Evolutionary conservation across 2,113 vertebrate species (phyloP), one percentile per base, ranked within the genome.

Genomic region (Sphyrna mokarran): DNA sequence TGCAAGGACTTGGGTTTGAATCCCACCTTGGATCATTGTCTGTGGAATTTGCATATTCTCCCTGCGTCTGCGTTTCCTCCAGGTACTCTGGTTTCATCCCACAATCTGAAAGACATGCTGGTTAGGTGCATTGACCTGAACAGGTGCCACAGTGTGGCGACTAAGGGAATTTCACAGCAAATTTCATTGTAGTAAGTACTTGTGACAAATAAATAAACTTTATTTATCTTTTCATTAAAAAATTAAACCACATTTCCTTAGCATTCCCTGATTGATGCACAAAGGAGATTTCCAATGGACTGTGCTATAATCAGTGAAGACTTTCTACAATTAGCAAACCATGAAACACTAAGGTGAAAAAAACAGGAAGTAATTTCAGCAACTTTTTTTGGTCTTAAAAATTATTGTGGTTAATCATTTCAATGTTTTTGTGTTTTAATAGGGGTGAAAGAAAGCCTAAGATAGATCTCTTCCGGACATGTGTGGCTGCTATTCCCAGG

Each of bases 371-470:
- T 66, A 91, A 91, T 33, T 91, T 20, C 33, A 18, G 29, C 87
- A 20, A 33, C 48, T 9, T 90, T 37, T 33, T 83, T 18, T 91
- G 13, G 58, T 63, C 58, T 66, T 63, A 63, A 20, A 33, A 91
- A 33, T 63, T 93, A 37, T 18, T 66, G n/a, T 93, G 61, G 8
- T 48, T 95, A 48, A 72, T 43, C 20, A 76, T 96, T 95, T 95
- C 33, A 0, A 40, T 95, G 96, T 80, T 96, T 48, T 95, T 96
- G 14, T 96, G 2, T 96, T 97, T 96, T 97, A 96, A 0, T 96
- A 99, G 99, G 85, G 99, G 99, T 66, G 99, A 99, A 96, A 98
- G 99, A 96, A 99, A 99, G 97, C 99, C 99, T 96, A 99, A 99
- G 98, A 99, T 99, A 54, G 99, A 99, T 97, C 98, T 99, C 96